A percentile compares a stretch with the other conserved stretches of the same genome.
These are phyloP conservation scores for Syrmaticus mikado DNA, from an alignment of 2,113 vertebrate genomes.

Conservation along the genomic window DNA sequence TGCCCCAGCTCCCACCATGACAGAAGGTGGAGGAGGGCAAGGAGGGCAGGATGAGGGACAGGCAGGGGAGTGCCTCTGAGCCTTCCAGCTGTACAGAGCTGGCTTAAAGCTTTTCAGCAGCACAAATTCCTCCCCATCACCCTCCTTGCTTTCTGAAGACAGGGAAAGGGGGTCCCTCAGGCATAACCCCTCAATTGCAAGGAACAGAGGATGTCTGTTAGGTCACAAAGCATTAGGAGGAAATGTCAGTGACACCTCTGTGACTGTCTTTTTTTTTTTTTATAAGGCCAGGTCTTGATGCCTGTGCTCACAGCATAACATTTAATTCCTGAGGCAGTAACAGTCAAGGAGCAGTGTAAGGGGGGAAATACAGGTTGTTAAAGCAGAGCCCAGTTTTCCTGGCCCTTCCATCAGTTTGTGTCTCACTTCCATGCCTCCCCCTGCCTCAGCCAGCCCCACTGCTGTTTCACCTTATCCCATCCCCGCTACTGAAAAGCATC, in stretches of 20 bases:
- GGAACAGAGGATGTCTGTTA: not conserved
- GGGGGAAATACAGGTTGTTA: rapidly evolving
- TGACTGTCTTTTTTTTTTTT: not conserved
- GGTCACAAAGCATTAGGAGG: not conserved
- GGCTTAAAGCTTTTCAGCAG: not conserved
- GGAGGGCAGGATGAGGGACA: not conserved
- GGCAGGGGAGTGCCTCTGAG: not conserved
- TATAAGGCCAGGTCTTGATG: not conserved
- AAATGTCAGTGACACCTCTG: not conserved
- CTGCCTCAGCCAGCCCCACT: not conserved
- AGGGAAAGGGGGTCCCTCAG: not conserved
- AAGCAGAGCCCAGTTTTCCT: not conserved
- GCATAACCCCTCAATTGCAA: rapidly evolving
- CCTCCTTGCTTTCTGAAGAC: not conserved
- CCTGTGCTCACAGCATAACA: not conserved
- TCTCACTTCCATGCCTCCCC: not conserved
- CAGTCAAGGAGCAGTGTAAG: not conserved
- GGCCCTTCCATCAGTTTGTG: not conserved
- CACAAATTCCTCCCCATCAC: not conserved
- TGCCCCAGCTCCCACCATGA: not conserved
- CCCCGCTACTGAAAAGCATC: not conserved
- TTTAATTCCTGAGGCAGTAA: not conserved
- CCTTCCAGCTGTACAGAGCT: not conserved
- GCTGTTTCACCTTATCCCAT: not conserved
- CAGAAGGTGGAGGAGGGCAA: not conserved